A percentile compares a stretch with the other conserved stretches of the same genome.
These are phyloP conservation scores for Ailurus styani DNA, from an alignment of 2,113 vertebrate species.

Conservation along the genomic window DNA sequence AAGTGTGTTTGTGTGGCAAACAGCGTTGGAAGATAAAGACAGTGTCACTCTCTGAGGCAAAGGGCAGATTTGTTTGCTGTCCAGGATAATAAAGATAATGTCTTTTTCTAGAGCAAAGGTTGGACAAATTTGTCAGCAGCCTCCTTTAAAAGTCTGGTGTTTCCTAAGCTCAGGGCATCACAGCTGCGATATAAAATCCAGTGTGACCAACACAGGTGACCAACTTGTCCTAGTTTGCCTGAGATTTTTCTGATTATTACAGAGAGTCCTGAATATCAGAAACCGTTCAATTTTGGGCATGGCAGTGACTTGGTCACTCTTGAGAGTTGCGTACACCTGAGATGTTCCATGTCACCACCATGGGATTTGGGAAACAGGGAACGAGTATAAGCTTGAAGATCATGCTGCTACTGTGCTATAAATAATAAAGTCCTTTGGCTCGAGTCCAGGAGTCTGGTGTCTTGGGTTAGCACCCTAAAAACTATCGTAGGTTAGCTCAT, in stretches of 20 bases:
- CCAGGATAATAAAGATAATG: slow-evolving; percentile 31
- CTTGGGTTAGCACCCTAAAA: not conserved
- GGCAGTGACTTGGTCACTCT: not conserved
- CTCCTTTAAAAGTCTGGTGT: not conserved
- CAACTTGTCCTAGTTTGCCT: not conserved
- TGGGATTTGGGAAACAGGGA: not conserved
- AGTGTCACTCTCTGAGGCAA: not conserved
- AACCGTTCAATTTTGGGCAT: not conserved
- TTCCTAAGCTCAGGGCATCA: not conserved
- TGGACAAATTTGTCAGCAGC: not conserved
- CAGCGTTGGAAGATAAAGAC: slow-evolving; percentile 35
- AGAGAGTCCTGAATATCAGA: not conserved
- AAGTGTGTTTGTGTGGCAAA: slow-evolving; percentile 34
- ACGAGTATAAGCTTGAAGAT: not conserved
- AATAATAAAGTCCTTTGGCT: not conserved
- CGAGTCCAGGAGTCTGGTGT: not conserved
- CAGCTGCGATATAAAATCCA: not conserved
- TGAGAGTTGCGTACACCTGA: not conserved
- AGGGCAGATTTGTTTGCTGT: slow-evolving; percentile 6
- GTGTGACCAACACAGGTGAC: not conserved
- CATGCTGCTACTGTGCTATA: not conserved
- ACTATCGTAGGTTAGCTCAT: not conserved
- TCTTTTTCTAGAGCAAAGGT: not conserved
- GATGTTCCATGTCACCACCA: not conserved
- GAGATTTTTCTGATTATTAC: not conserved